Percentiles rank a stretch among this genome's conserved stretches.
Evolutionary conservation across 1,140 invertebrate species (phyloP).

Genomic region (Streblospio benedicti): DNA sequence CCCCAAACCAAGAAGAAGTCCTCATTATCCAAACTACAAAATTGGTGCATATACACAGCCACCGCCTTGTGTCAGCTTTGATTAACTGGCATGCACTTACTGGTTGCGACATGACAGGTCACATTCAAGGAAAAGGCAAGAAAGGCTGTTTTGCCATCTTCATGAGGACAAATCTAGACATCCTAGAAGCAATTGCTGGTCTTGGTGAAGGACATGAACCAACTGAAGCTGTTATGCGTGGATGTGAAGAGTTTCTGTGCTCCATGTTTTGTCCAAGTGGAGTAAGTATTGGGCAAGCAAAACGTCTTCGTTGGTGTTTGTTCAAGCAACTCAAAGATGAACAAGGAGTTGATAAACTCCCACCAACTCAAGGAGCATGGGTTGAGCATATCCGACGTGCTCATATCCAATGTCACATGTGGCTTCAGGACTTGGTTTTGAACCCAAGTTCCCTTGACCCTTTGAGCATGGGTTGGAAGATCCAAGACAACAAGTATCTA

Average conservation of each 20-base stretch:
- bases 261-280: background rate
- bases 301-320: background rate
- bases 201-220: background rate
- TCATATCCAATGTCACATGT: too few relatives aligned
- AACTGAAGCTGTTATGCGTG: background rate
- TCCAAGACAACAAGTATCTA: too few relatives aligned
- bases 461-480: too few relatives aligned
- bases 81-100: background rate
- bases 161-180: background rate
- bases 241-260: background rate
- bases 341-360: background rate
- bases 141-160: background rate
- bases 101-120: background rate
- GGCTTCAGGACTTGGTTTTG: too few relatives aligned
- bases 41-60: too few relatives aligned
- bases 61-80: too few relatives aligned
- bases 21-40: too few relatives aligned
- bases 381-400: too few relatives aligned
- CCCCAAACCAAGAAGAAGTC: too few relatives aligned
- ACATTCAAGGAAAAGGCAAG: background rate
- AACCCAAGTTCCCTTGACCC: too few relatives aligned
- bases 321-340: conserved; percentile 1
- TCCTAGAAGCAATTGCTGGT: background rate
- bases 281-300: too few relatives aligned
- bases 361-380: background rate